Base-by-base conservation (phyloP, 2,888 invertebrate genomes). In the Mimumesa dahlbomi region DNA sequence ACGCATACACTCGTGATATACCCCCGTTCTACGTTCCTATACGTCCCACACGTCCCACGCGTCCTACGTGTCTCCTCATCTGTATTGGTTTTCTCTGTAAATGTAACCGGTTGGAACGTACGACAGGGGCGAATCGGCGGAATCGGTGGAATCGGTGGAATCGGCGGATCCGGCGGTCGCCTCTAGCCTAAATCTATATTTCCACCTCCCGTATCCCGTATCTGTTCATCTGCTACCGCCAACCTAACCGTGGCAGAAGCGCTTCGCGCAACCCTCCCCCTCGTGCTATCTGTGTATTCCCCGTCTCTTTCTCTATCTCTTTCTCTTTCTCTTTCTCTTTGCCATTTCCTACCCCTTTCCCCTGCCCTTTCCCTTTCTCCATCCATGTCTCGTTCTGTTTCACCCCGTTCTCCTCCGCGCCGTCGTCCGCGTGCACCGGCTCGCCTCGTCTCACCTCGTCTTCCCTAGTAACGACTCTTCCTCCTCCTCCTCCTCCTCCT, bases 111-210 rank as follows among this genome's bases (percentile, higher is more conserved):
- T 5, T 7, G 25, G 25, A 25, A 25, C 25, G 25, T 63, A 54
- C 53, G 65, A 62, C 40, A 66, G 62, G 43, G 53, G 42, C 58
- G 53, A 65, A 34, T 25, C 25, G 25, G 22, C n/a, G n/a, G n/a
- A 5, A 25, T 7, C 4, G 25, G 25, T 5, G 4, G 25, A 7
- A 25, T 5, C 25, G 25, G 63, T 54, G 54, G 65, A 62, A n/a
- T n/a, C n/a, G 19, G 21, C 36, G 67, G 58, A 52, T 74, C 77
- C 49, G 77, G 75, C 53, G 81, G 73, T 77, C 59, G 81, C 74
- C 73, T 81, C 82, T 79, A 82, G 85, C 86, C 86, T 86, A 87
- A 87, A 87, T 87, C 88, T 87, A 87, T 87, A 87, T 86, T 86
- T 85, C 86, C 79, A 81, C 74, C 75, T 73, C 71, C 82, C 81